Evolutionary conservation across 2,888 invertebrate genomes (phyloP).

Genomic region (Drosophila prolongata): DNA sequence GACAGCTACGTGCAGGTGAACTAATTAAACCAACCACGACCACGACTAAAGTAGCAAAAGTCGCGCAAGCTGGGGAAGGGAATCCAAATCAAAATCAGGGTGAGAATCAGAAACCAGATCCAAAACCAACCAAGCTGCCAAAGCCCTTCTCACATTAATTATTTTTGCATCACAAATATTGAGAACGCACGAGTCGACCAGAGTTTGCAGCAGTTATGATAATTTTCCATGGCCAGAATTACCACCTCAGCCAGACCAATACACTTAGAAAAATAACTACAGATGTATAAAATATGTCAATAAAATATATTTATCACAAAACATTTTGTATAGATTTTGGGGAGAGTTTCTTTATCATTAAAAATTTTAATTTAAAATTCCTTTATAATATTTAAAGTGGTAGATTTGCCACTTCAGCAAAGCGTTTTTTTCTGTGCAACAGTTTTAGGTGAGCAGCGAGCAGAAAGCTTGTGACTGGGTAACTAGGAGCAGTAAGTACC

Average conservation of each 20-base stretch:
- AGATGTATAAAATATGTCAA: too few species aligned
- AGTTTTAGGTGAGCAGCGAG: background rate
- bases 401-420: too few species aligned
- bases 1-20: conserved; percentile 60
- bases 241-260: conserved; percentile 1
- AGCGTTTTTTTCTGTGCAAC: conserved; percentile 13
- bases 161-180: conserved; percentile 73
- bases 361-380: too few species aligned
- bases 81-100: conserved; percentile 20
- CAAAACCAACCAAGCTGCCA: conserved; percentile 26
- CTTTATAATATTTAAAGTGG: too few species aligned
- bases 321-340: too few species aligned
- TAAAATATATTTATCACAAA: too few species aligned
- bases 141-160: conserved; percentile 76
- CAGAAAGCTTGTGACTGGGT: conserved; percentile 30
- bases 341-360: too few species aligned
- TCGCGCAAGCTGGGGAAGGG: conserved; percentile 30
- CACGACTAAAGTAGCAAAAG: conserved; percentile 49
- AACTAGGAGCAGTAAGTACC: conserved; percentile 57
- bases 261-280: background rate
- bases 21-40: conserved; percentile 63
- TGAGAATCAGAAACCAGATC: conserved; percentile 24
- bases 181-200: conserved; percentile 49
- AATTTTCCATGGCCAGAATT: conserved; percentile 52
- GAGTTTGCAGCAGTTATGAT: conserved; percentile 61